Evolutionary conservation across 2,113 vertebrate genomes (phyloP).

Genomic region (Telmatochromis brichardi): DNA sequence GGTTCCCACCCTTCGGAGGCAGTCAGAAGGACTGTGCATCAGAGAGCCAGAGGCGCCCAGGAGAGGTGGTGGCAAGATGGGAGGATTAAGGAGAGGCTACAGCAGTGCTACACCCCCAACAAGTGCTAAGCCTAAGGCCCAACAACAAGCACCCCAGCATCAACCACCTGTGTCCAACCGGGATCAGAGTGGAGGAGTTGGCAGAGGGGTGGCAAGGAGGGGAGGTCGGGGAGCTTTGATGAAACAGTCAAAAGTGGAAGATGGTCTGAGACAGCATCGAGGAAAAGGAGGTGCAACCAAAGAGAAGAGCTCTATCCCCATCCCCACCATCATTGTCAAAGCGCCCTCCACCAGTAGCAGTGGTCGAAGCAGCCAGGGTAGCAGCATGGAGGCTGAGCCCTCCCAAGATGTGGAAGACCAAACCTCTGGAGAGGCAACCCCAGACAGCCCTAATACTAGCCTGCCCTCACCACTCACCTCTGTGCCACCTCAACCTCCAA

Average conservation of each 20-base stretch:
- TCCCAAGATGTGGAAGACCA: conserved; percentile 51
- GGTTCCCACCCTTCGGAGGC: conserved; percentile 61
- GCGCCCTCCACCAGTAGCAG: conserved; percentile 92
- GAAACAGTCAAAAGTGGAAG: conserved; percentile 87
- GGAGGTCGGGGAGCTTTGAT: conserved; percentile 82
- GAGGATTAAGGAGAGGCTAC: conserved; percentile 69
- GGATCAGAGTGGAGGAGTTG: conserved; percentile 36
- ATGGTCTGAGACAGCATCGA: conserved; percentile 50
- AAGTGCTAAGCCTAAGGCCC: conserved; percentile 62
- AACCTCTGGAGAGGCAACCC: conserved; percentile 20
- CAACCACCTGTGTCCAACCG: conserved; percentile 27
- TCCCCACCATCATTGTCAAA: conserved; percentile 91
- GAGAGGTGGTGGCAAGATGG: conserved; percentile 71
- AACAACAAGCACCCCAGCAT: conserved; percentile 52
- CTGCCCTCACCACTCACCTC: conserved; percentile 74
- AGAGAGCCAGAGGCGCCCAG: conserved; percentile 59
- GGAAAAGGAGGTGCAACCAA: conserved; percentile 51
- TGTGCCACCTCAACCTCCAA: conserved; percentile 47
- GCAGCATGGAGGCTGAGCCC: conserved; percentile 81
- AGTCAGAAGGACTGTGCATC: conserved; percentile 49
- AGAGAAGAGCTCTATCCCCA: conserved; percentile 89
- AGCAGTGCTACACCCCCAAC: conserved; percentile 73
- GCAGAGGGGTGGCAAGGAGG: conserved; percentile 42
- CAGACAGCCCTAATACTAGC: conserved; percentile 38
- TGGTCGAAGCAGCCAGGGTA: conserved; percentile 87